Conservation (phyloP, 2,888 invertebrate genomes). For the Theodoxus fluviatilis region DNA sequence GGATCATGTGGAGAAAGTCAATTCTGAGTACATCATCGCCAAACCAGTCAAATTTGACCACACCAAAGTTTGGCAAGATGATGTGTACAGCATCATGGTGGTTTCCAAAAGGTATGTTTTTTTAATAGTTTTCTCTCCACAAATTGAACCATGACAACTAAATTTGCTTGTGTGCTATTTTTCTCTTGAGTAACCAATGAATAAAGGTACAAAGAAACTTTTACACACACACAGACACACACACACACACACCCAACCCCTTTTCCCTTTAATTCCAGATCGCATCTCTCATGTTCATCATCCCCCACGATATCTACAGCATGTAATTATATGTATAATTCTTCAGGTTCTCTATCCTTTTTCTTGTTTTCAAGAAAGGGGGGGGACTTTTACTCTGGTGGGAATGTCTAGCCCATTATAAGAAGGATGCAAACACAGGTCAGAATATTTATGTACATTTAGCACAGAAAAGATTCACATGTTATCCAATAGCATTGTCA, state of each 20-base stretch:
- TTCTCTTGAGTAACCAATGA: neutral
- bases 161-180: neutral
- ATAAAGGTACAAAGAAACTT: constrained; percentile 1
- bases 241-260: constrained; percentile 1
- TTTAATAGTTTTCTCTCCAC: neutral
- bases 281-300: neutral
- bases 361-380: too few species aligned
- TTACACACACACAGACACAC: neutral
- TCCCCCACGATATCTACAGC: neutral
- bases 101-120: constrained; percentile 42
- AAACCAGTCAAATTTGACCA: constrained; percentile 37
- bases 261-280: neutral
- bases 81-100: constrained; percentile 47
- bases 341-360: too few species aligned
- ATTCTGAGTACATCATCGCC: constrained; percentile 36
- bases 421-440: too few species aligned
- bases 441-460: too few species aligned
- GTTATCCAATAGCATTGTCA: too few species aligned
- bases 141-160: too few species aligned
- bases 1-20: constrained; percentile 36
- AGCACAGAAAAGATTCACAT: too few species aligned
- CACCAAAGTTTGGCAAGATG: constrained; percentile 47
- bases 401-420: too few species aligned
- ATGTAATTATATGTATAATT: neutral
- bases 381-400: too few species aligned